Evolutionary conservation across 2,113 vertebrate species (phyloP).

Genomic region (Channa argus): DNA sequence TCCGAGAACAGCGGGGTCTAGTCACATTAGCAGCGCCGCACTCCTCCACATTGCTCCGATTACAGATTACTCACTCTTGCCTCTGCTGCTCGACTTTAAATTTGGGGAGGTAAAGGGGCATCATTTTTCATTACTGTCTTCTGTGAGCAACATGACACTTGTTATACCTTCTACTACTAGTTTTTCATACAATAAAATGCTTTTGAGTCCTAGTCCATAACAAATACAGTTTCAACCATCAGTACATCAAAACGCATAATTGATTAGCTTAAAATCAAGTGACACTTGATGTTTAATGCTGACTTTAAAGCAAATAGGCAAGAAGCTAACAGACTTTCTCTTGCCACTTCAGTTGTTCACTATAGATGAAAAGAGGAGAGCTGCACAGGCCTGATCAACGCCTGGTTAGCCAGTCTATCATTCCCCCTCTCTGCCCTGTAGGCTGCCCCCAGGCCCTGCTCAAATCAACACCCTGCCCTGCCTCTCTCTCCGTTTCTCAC

Average conservation of each 20-base stretch:
- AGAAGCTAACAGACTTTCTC: slow-evolving; percentile 50
- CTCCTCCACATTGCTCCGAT: slow-evolving; percentile 73
- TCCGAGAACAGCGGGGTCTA: slow-evolving; percentile 75
- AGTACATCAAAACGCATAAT: slow-evolving; percentile 58
- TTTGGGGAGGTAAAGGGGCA: slow-evolving; percentile 68
- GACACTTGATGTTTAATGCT: slow-evolving; percentile 50
- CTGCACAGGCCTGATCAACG: slow-evolving; percentile 64
- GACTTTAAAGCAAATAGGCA: slow-evolving; percentile 63
- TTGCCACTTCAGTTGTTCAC: slow-evolving; percentile 59
- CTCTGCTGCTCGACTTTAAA: slow-evolving; percentile 64
- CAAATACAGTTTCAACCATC: slow-evolving; percentile 19
- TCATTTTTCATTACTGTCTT: slow-evolving; percentile 76
- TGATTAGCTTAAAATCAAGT: slow-evolving; percentile 45
- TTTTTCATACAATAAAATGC: slow-evolving; percentile 14
- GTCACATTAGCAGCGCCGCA: slow-evolving; percentile 70
- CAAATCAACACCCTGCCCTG: slow-evolving; percentile 68
- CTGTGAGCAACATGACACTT: slow-evolving; percentile 64
- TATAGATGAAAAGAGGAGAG: slow-evolving; percentile 67
- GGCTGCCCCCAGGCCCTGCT: slow-evolving; percentile 73
- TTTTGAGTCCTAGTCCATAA: slow-evolving; percentile 22
- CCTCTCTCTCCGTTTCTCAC: slow-evolving; percentile 51
- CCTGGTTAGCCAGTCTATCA: slow-evolving; percentile 76
- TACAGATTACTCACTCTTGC: slow-evolving; percentile 76
- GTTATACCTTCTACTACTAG: too few relatives aligned
- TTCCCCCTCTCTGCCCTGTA: slow-evolving; percentile 68